phyloP scores from a whole-genome alignment of 2,797 vertebrate species.

The Prionace glauca region DNA sequence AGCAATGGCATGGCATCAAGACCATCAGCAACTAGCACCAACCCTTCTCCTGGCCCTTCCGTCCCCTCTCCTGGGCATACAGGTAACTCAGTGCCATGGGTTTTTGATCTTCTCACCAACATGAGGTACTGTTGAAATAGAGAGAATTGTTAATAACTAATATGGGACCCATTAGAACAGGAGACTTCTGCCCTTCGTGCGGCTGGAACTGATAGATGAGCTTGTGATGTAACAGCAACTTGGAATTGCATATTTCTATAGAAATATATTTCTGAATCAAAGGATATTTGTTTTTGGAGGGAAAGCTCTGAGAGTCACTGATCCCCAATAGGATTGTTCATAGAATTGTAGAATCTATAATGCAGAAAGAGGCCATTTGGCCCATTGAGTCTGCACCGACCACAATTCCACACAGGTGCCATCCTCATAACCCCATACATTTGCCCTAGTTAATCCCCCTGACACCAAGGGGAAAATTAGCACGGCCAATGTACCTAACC shows the following conservation, averaged over 20 bases:
- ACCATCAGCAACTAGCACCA: conserved; percentile 57
- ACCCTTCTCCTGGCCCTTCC: conserved; percentile 67
- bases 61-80: conserved; percentile 65
- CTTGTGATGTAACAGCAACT: neutral
- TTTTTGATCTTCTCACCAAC: neutral
- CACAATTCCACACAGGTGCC: too few relatives aligned
- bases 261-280: neutral
- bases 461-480: too few relatives aligned
- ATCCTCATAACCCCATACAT: too few relatives aligned
- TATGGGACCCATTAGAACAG: neutral
- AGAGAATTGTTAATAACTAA: neutral
- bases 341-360: too few relatives aligned
- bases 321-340: too few relatives aligned
- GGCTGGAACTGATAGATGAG: neutral
- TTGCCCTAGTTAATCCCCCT: too few relatives aligned
- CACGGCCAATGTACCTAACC: too few relatives aligned
- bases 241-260: neutral
- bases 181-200: neutral
- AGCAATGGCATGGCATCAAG: conserved; percentile 54
- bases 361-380: too few relatives aligned
- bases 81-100: conserved; percentile 48
- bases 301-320: too few relatives aligned
- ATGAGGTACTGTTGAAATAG: too few relatives aligned
- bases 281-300: neutral
- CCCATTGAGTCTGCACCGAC: too few relatives aligned